A percentile compares a stretch with the other conserved stretches of the same genome.
Conservation (phyloP, 2,797 vertebrate species). For the Borostomias antarcticus region DNA sequence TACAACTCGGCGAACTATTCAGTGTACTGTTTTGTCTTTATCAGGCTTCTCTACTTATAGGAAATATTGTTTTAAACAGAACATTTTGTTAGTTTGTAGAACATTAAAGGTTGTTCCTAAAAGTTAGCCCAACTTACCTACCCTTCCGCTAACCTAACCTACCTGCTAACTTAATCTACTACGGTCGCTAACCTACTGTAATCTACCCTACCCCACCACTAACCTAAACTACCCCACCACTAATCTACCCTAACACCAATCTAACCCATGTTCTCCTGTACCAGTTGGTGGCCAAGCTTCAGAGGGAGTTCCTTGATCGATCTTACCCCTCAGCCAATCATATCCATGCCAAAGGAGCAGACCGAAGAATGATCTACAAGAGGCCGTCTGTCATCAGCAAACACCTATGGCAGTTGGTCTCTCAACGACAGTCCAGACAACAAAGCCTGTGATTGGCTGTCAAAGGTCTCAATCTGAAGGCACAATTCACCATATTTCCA, state of each 20-base stretch:
- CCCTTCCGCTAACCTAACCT: no score
- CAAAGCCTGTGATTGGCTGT: slow-evolving; percentile 69
- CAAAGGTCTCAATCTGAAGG: slow-evolving; percentile 33
- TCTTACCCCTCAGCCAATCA: slow-evolving; percentile 78
- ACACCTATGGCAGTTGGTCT: slow-evolving; percentile 79
- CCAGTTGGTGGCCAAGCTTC: slow-evolving; percentile 80
- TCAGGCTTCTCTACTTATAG: no score
- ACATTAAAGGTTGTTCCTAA: no score
- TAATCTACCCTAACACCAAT: not conserved
- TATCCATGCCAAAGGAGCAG: slow-evolving; percentile 75
- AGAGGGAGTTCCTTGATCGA: slow-evolving; percentile 77
- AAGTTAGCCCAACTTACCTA: no score
- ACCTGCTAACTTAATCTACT: no score
- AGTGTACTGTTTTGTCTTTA: no score
- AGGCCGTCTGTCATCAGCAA: slow-evolving; percentile 77
- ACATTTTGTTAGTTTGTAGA: no score
- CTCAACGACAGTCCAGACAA: slow-evolving; percentile 72
- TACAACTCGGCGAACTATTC: not conserved
- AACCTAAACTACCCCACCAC: no score
- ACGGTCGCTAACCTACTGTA: no score
- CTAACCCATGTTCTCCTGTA: slow-evolving; percentile 32
- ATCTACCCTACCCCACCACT: no score
- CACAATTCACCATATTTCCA: not conserved
- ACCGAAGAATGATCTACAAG: slow-evolving; percentile 82
- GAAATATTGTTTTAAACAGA: no score